phyloP scores from a whole-genome alignment of 2,888 invertebrate species.

The Drosophila monieri region DNA sequence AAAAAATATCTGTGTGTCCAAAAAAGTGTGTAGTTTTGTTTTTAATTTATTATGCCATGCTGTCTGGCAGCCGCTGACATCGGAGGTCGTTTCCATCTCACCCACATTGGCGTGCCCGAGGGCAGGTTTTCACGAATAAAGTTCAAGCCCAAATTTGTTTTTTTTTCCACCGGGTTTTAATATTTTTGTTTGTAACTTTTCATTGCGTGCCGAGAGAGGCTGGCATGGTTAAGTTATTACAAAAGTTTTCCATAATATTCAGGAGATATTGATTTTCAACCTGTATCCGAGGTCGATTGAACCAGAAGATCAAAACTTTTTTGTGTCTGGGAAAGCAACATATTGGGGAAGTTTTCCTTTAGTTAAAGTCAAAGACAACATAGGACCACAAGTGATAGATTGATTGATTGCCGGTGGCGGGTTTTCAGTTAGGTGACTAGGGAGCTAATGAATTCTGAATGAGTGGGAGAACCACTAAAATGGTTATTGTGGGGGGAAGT shows the following conservation, averaged over 20 bases:
- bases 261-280: conserved; percentile 30
- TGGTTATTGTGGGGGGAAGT: neutral
- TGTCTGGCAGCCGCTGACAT: conserved; percentile 59
- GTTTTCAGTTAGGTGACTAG: neutral
- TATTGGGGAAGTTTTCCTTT: conserved; percentile 13
- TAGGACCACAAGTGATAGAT: conserved; percentile 9
- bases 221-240: conserved; percentile 25
- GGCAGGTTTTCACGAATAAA: conserved; percentile 27
- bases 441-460: conserved; percentile 6
- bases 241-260: conserved; percentile 24
- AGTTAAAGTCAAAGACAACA: conserved; percentile 5
- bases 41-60: conserved; percentile 44
- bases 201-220: neutral
- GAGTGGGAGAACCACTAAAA: too few relatives aligned
- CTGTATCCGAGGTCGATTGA: conserved; percentile 8
- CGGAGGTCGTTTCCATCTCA: conserved; percentile 60
- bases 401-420: conserved; percentile 20
- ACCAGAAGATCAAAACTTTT: conserved; percentile 15
- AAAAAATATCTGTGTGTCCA: conserved; percentile 18
- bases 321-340: conserved; percentile 31
- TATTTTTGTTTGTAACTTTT: neutral
- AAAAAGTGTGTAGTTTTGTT: conserved; percentile 40
- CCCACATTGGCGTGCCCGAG: conserved; percentile 51
- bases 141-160: neutral
- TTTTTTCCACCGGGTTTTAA: neutral